A percentile compares a stretch with the other conserved stretches of the same genome.
These are phyloP conservation scores for Dilophus febrilis DNA, from an alignment of 2,888 invertebrate species.

Conservation along the genomic window DNA sequence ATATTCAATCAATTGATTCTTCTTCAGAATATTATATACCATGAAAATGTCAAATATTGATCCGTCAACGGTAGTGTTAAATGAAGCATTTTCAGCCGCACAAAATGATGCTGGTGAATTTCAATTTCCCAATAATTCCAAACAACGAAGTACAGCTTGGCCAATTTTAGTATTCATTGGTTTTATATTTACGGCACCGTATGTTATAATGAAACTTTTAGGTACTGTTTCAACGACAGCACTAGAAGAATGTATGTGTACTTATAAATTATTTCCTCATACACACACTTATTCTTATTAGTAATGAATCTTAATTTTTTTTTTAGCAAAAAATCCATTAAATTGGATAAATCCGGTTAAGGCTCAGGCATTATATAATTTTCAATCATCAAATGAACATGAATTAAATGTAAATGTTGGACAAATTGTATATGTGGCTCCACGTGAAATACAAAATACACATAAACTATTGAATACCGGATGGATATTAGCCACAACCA, in stretches of 20 bases:
- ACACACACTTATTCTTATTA: background rate
- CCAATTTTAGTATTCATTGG: constrained; percentile 80
- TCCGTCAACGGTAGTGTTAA: constrained; percentile 28
- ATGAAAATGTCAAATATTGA: constrained; percentile 25
- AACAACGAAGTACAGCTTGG: constrained; percentile 46
- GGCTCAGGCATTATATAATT: constrained; percentile 57
- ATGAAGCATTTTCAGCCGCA: constrained; percentile 30
- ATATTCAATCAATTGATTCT: background rate
- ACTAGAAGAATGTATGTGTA: constrained; percentile 41
- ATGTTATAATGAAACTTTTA: constrained; percentile 71
- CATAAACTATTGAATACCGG: constrained; percentile 43
- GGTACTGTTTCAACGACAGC: constrained; percentile 35
- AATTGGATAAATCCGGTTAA: constrained; percentile 52
- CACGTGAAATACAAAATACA: constrained; percentile 59
- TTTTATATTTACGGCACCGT: constrained; percentile 79
- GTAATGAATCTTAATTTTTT: background rate
- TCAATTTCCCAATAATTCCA: constrained; percentile 23
- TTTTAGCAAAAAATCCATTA: constrained; percentile 42
- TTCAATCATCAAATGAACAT: constrained; percentile 47
- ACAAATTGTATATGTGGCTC: constrained; percentile 66
- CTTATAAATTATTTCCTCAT: background rate
- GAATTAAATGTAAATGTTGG: constrained; percentile 65
- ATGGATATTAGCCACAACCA: constrained; percentile 45
- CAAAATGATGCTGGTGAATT: constrained; percentile 24
- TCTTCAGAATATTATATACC: constrained; percentile 24